These are phyloP conservation scores for Eremobia ochroleuca DNA, from an alignment of 2,888 invertebrate species.

Conservation along the genomic window DNA sequence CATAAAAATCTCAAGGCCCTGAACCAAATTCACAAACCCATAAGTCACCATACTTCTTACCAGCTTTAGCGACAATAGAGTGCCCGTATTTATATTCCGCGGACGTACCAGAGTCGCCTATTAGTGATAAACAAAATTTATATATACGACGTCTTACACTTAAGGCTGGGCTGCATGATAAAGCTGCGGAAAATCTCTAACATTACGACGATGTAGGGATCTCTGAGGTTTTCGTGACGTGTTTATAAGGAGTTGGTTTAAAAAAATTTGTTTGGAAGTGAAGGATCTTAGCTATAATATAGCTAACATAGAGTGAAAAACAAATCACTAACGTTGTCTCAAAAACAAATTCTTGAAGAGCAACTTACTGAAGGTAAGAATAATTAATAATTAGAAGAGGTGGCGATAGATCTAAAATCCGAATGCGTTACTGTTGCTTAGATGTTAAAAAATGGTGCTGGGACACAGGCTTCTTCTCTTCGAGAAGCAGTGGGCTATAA, in stretches of 20 bases:
- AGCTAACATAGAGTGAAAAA: not conserved
- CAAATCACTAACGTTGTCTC: not conserved
- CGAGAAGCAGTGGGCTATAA: too few species aligned
- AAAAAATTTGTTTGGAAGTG: not conserved
- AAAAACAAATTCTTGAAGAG: not conserved
- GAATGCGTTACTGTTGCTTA: not conserved
- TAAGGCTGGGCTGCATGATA: slow-evolving; percentile 49
- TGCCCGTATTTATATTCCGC: slow-evolving; percentile 60
- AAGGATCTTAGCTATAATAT: too few species aligned
- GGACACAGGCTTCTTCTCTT: too few species aligned
- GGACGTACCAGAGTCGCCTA: slow-evolving; percentile 54
- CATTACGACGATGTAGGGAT: slow-evolving; percentile 29
- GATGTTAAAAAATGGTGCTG: not conserved
- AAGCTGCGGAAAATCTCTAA: slow-evolving; percentile 41
- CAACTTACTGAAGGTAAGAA: too few species aligned
- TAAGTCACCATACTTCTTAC: slow-evolving; percentile 46
- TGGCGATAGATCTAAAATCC: not conserved
- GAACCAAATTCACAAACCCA: slow-evolving; percentile 43
- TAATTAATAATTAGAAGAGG: not conserved
- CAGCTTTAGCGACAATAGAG: slow-evolving; percentile 48
- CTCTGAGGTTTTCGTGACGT: slow-evolving; percentile 35
- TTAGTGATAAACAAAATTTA: slow-evolving; percentile 71
- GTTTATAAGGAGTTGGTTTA: slow-evolving; percentile 24
- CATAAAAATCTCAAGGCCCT: slow-evolving; percentile 34
- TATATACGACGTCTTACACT: slow-evolving; percentile 61